Evolutionary conservation across 2,888 invertebrate genomes (phyloP), one percentile per base, ranked within the genome.

Genomic region (Platycnemis pennipes): DNA sequence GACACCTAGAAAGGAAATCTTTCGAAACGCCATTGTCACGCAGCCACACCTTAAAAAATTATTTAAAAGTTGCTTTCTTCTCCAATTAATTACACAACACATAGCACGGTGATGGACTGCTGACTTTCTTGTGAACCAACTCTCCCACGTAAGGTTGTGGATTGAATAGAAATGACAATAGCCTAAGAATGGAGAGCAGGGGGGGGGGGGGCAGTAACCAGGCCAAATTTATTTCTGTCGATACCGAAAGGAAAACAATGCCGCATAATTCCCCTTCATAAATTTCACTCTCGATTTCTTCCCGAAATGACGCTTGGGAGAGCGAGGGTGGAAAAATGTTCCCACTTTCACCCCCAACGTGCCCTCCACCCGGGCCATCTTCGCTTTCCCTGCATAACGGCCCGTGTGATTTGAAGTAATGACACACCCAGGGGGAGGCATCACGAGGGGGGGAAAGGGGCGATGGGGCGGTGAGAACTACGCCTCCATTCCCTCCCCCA

Each of bases 341-440:
- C n/a, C n/a, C n/a, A n/a, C n/a, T n/a, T n/a, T n/a, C n/a, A n/a
- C n/a, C n/a, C n/a, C n/a, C n/a, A n/a, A n/a, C n/a, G n/a, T n/a
- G n/a, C n/a, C n/a, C n/a, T n/a, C n/a, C n/a, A n/a, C n/a, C 13
- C 11, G 16, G 77, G 2, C 77, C 77, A 8, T 13, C 77, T 37
- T 77, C 77, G 77, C 77, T 77, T 77, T 77, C 77, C 77, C 77
- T 77, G 77, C 77, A 77, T 77, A 77, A 77, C 77, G 77, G 77
- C 37, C 77, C 77, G 77, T 77, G 77, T 77, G 77, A 77, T 77
- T 77, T 77, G 77, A 77, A 77, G 77, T 77, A 77, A 77, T 77
- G 77, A 77, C 37, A 77, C 37, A 11, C 77, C 31, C 4, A n/a
- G n/a, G 63, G n/a, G 63, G 63, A 37, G 77, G 22, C n/a, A 3